A percentile compares a stretch with the other conserved stretches of the same genome.
Evolutionary conservation across 2,797 vertebrate genomes (phyloP).

Genomic region (Pteronotus mesoamericanus): DNA sequence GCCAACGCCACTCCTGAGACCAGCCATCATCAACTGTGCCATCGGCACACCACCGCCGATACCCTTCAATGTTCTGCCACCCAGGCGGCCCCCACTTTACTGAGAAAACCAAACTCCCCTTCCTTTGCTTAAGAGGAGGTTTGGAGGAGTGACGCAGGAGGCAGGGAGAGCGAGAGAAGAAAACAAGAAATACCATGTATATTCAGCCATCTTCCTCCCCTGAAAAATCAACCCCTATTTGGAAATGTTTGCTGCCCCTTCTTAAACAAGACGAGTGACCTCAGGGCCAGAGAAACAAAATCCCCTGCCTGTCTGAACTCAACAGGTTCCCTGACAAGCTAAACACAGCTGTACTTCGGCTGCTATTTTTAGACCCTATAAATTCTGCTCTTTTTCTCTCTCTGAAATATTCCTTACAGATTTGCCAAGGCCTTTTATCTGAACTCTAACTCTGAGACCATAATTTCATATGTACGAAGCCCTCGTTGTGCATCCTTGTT

Average conservation of each 20-base stretch:
- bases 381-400: conserved; percentile 65
- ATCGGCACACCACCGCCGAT: rapidly evolving
- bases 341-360: conserved; percentile 65
- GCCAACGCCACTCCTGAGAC: neutral
- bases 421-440: conserved; percentile 63
- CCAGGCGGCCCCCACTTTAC: neutral
- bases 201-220: conserved; percentile 36
- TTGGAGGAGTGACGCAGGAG: neutral
- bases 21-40: neutral
- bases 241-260: conserved; percentile 59
- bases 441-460: neutral
- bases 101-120: conserved; percentile 17
- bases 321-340: conserved; percentile 66
- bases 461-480: neutral
- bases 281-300: conserved; percentile 68
- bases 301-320: conserved; percentile 58
- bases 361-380: conserved; percentile 73
- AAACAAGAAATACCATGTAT: neutral
- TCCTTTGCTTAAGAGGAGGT: neutral
- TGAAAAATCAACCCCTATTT: conserved; percentile 72
- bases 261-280: conserved; percentile 71
- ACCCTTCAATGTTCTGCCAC: neutral
- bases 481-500: neutral
- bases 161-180: neutral
- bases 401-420: conserved; percentile 55